Percentiles rank a stretch among this genome's conserved stretches.
Conservation (phyloP, 2,113 vertebrate genomes). For the Madoqua kirkii region DNA sequence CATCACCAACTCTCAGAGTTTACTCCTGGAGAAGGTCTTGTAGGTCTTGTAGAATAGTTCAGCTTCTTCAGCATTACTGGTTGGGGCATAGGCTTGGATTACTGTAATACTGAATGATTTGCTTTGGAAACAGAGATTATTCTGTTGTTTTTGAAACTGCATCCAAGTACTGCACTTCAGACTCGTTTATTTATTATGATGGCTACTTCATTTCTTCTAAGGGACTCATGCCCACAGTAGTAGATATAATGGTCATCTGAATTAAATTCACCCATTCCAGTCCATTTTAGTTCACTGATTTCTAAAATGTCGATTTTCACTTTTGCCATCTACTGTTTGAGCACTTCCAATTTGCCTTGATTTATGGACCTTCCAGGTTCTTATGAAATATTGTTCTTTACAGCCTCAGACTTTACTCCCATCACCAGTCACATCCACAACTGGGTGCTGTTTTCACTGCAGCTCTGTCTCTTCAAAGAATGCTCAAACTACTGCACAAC, state of each 20-base stretch:
- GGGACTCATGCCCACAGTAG: background rate
- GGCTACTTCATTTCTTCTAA: background rate
- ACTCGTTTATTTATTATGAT: background rate
- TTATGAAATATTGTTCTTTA: background rate
- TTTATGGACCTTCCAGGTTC: background rate
- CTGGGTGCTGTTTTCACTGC: background rate
- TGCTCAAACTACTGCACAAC: too few species aligned
- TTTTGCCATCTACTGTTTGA: background rate
- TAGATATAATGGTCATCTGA: background rate
- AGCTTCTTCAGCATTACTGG: background rate
- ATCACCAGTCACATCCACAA: background rate
- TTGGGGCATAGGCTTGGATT: background rate
- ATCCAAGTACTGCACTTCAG: background rate
- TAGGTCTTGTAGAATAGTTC: background rate
- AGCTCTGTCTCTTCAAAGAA: background rate
- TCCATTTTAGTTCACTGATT: background rate
- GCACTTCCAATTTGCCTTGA: background rate
- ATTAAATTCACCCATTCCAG: background rate
- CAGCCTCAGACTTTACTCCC: background rate
- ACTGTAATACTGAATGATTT: background rate
- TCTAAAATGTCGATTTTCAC: background rate
- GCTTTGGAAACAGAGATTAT: background rate
- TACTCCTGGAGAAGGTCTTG: background rate
- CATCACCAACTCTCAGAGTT: background rate
- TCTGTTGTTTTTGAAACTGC: background rate